Conservation (phyloP, 2,888 invertebrate species). For the Eumerus sabulonum region DNA sequence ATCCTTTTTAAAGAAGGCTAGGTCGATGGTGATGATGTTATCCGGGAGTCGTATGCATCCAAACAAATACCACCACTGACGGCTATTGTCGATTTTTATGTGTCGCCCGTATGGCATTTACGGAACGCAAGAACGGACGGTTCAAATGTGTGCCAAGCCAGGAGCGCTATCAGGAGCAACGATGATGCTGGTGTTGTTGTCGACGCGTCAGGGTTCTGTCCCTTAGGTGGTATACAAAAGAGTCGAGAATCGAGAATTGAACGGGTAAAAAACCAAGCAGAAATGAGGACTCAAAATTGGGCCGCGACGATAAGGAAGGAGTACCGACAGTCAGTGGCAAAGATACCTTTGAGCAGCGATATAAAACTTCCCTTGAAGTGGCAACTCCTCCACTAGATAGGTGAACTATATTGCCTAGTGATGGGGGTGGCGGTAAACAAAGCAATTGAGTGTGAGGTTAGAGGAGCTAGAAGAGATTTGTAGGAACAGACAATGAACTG, state of each 20-base stretch:
- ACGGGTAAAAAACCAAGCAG: conserved; percentile 15
- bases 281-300: conserved; percentile 16
- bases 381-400: too few relatives aligned
- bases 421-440: conserved; percentile 9
- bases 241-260: conserved; percentile 43
- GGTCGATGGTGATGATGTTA: too few relatives aligned
- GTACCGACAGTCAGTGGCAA: background rate
- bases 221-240: conserved; percentile 37
- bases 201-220: conserved; percentile 14
- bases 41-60: conserved; percentile 46
- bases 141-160: conserved; percentile 34
- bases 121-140: background rate
- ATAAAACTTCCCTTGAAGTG: conserved; percentile 9
- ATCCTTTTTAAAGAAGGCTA: conserved; percentile 50
- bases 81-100: conserved; percentile 43
- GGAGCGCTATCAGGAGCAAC: too few relatives aligned
- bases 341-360: conserved; percentile 37
- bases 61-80: conserved; percentile 46
- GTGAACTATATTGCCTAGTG: background rate
- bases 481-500: conserved; percentile 41
- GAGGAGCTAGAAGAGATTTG: conserved; percentile 12
- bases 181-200: conserved; percentile 9
- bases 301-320: background rate
- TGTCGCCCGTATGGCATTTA: conserved; percentile 51
- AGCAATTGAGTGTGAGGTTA: background rate